Conservation (phyloP, 2,888 invertebrate species). For the Troglohyphantes excavatus region DNA sequence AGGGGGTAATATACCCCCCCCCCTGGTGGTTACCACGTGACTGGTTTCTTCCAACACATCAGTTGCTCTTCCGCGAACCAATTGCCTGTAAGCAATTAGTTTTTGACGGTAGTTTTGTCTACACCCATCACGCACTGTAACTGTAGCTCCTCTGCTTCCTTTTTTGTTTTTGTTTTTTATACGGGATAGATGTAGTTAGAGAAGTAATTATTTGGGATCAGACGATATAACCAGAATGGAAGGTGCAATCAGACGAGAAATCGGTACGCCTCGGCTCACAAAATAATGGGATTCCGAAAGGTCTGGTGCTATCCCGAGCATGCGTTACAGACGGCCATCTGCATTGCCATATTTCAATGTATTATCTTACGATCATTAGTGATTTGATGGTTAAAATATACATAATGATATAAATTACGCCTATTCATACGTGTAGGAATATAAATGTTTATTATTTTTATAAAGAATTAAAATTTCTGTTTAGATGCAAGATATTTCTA, state of each 20-base stretch:
- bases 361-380: too few relatives aligned
- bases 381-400: too few relatives aligned
- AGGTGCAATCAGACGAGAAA: neutral
- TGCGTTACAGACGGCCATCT: neutral
- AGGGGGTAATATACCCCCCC: too few relatives aligned
- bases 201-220: slow-evolving; percentile 30
- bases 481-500: too few relatives aligned
- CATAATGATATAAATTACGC: too few relatives aligned
- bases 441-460: too few relatives aligned
- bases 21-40: neutral
- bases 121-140: slow-evolving; percentile 14
- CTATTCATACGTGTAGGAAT: too few relatives aligned
- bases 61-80: slow-evolving; percentile 1
- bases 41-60: neutral
- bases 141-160: neutral
- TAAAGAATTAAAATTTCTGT: too few relatives aligned
- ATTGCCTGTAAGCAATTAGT: slow-evolving; percentile 29
- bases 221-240: slow-evolving; percentile 3
- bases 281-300: neutral
- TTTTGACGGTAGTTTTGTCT: neutral
- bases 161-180: neutral
- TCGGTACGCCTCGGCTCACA: neutral
- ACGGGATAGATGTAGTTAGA: neutral
- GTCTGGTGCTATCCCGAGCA: neutral
- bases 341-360: too few relatives aligned